Conservation (phyloP, 2,888 invertebrate genomes). For the Ochlodes sylvanus region DNA sequence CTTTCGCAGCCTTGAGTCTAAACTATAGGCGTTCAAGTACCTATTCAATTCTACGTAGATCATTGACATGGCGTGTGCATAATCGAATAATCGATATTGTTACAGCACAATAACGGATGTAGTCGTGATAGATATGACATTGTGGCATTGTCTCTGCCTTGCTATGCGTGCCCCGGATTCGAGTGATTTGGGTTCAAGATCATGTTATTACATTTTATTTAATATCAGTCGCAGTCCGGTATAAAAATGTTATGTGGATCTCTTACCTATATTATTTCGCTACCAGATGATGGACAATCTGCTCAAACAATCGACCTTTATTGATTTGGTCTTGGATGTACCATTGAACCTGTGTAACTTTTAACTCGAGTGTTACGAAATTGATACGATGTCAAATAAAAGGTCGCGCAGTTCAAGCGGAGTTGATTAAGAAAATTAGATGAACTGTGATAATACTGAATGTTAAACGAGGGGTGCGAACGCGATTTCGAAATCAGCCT, state of each 20-base stretch:
- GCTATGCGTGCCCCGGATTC: constrained; percentile 71
- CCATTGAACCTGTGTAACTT: constrained; percentile 73
- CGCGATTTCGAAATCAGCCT: constrained; percentile 73
- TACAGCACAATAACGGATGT: constrained; percentile 62
- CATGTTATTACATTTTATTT: constrained; percentile 41
- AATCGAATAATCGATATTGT: constrained; percentile 60
- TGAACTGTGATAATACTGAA: constrained; percentile 20
- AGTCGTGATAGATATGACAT: constrained; percentile 75
- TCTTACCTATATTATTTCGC: neutral
- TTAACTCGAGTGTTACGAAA: constrained; percentile 54
- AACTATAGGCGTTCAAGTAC: constrained; percentile 1
- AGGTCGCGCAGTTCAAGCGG: constrained; percentile 43
- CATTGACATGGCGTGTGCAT: constrained; percentile 63
- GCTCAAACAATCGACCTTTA: constrained; percentile 34
- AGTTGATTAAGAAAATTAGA: constrained; percentile 51
- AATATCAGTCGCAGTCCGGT: neutral
- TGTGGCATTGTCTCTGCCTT: constrained; percentile 72
- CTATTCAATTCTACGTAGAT: constrained; percentile 52
- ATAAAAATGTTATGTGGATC: neutral
- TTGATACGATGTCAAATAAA: constrained; percentile 54
- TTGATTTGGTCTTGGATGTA: constrained; percentile 43
- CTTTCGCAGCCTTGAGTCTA: constrained; percentile 24
- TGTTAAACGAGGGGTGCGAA: constrained; percentile 59
- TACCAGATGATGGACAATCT: neutral
- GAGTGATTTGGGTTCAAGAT: constrained; percentile 72